phyloP scores from a whole-genome alignment of 2,797 vertebrate species.

The Enteromius thamalakanensis region DNA sequence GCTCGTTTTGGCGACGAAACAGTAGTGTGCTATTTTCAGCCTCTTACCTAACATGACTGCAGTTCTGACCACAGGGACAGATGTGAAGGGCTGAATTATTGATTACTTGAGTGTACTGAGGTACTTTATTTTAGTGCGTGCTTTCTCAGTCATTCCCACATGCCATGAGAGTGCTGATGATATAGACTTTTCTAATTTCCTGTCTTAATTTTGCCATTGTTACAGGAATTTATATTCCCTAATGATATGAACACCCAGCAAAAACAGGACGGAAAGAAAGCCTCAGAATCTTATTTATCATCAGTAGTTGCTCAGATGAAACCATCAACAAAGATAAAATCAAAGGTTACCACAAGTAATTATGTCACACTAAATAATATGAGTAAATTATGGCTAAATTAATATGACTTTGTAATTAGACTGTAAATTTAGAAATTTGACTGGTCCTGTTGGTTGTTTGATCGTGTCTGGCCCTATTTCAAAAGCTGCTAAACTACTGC shows the following conservation, averaged over 20 bases:
- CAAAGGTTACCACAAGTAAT: background rate
- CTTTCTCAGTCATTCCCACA: background rate
- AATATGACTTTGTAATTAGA: background rate
- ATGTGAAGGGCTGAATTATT: conserved; percentile 53
- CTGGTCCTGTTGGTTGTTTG: background rate
- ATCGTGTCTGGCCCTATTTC: background rate
- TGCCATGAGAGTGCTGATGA: background rate
- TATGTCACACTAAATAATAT: background rate
- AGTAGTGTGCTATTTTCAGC: conserved; percentile 43
- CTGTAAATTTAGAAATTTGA: background rate
- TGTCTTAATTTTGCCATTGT: background rate
- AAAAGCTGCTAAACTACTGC: background rate
- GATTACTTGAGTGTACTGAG: conserved; percentile 26
- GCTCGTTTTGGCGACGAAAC: conserved; percentile 23
- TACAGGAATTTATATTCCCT: background rate
- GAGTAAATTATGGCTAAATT: background rate
- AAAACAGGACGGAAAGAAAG: background rate
- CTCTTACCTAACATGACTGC: conserved; percentile 50
- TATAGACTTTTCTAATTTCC: background rate
- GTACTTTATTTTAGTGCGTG: background rate
- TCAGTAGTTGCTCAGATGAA: background rate
- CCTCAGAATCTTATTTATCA: background rate
- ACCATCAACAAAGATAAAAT: background rate
- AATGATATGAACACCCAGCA: background rate
- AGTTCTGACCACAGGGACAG: conserved; percentile 49